Percentiles rank a stretch among this genome's conserved stretches.
Evolutionary conservation across 2,888 invertebrate species (phyloP).

Genomic region (Platypus cylindrus): DNA sequence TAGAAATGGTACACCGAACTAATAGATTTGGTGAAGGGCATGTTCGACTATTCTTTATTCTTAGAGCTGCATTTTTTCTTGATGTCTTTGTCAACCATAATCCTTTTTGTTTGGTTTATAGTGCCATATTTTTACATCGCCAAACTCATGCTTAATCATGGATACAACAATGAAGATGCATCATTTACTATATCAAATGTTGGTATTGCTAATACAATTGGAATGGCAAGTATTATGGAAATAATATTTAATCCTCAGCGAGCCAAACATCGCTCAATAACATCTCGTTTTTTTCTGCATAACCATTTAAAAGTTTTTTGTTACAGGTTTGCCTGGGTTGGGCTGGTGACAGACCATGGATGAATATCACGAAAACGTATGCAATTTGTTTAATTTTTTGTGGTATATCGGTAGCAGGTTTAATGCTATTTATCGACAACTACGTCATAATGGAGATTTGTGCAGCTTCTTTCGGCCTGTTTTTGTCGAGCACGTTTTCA

Average conservation of each 20-base stretch:
- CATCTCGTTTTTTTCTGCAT: not conserved
- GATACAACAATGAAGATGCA: conserved; percentile 58
- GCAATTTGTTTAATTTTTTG: conserved; percentile 61
- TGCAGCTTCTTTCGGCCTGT: conserved; percentile 66
- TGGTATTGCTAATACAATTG: conserved; percentile 81
- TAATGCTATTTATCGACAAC: conserved; percentile 36
- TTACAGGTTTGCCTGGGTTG: conserved; percentile 68
- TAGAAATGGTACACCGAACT: conserved; percentile 64
- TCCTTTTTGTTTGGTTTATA: conserved; percentile 88
- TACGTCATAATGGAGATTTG: conserved; percentile 31
- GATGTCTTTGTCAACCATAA: conserved; percentile 72
- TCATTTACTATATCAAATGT: conserved; percentile 75
- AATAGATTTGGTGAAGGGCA: conserved; percentile 52
- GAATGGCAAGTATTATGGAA: conserved; percentile 53
- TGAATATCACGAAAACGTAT: conserved; percentile 70
- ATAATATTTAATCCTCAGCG: not conserved
- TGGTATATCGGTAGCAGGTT: conserved; percentile 48
- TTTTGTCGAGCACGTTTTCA: conserved; percentile 84
- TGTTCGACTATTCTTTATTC: conserved; percentile 70
- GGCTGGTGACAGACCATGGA: conserved; percentile 67
- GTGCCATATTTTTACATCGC: conserved; percentile 90
- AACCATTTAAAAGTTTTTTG: conserved; percentile 5
- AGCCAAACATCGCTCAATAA: not conserved
- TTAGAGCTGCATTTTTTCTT: conserved; percentile 64
- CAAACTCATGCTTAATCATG: conserved; percentile 59